Conservation (phyloP, 2,888 invertebrate genomes). For the Erebia palarica region DNA sequence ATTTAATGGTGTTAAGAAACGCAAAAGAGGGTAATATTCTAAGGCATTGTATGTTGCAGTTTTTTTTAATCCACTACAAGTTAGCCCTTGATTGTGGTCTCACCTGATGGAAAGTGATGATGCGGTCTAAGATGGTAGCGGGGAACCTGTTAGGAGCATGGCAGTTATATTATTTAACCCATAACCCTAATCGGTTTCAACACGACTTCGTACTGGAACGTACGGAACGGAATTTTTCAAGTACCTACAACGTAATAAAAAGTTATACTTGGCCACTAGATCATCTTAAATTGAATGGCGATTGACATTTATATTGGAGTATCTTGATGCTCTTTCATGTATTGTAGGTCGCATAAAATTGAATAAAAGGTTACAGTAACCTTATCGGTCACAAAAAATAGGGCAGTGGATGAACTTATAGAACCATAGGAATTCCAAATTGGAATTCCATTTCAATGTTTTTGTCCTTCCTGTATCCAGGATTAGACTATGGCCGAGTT, state of each 20-base stretch:
- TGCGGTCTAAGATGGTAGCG: no score
- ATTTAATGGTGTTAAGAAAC: no score
- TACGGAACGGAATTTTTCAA: no score
- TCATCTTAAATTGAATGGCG: neutral
- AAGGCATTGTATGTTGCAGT: no score
- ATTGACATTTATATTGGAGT: slow-evolving; percentile 7
- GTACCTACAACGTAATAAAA: neutral
- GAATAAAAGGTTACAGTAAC: neutral
- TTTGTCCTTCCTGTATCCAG: slow-evolving; percentile 41
- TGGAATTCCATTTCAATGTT: neutral
- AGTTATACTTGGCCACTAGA: neutral
- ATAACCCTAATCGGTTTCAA: no score
- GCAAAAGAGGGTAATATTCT: no score
- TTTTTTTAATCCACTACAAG: no score
- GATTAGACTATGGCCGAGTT: slow-evolving; percentile 69
- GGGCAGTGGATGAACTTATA: neutral
- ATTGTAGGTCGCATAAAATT: neutral
- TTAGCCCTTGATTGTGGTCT: no score
- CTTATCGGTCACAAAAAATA: neutral
- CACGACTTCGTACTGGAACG: no score
- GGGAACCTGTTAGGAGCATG: no score
- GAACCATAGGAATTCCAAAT: neutral
- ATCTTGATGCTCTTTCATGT: neutral
- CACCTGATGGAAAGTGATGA: no score
- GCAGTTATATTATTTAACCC: no score